A percentile compares a stretch with the other conserved stretches of the same genome.
These are phyloP conservation scores for Harpagus bidentatus DNA, from an alignment of 2,113 vertebrate genomes.

Conservation along the genomic window DNA sequence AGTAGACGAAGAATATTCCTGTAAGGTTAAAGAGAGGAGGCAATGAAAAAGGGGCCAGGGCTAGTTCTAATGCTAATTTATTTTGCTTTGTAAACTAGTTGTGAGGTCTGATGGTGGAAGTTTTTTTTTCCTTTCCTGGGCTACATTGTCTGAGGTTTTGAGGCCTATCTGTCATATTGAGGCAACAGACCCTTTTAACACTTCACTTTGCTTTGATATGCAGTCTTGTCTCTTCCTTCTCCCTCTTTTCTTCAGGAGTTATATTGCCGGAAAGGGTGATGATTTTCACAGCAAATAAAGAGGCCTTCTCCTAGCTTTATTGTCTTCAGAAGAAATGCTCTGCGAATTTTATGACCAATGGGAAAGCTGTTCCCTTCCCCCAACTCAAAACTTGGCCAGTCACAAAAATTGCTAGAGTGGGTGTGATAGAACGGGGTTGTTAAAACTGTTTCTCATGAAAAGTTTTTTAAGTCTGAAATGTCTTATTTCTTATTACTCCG, in stretches of 20 bases:
- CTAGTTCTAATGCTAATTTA: conserved; percentile 83
- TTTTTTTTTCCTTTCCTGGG: conserved; percentile 39
- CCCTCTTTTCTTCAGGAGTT: conserved; percentile 78
- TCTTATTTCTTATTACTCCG: neutral
- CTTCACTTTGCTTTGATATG: conserved; percentile 85
- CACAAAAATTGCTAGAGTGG: conserved; percentile 26
- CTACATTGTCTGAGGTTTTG: conserved; percentile 77
- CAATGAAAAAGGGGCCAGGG: neutral
- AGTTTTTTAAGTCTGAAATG: neutral
- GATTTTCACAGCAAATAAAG: conserved; percentile 87
- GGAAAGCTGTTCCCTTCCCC: conserved; percentile 44
- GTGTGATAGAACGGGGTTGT: neutral
- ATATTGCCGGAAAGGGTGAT: conserved; percentile 85
- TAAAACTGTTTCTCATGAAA: neutral
- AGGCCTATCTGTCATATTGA: conserved; percentile 85
- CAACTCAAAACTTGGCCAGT: conserved; percentile 27
- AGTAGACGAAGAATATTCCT: neutral
- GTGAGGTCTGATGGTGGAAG: conserved; percentile 66
- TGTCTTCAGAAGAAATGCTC: too few relatives aligned
- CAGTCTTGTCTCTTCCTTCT: conserved; percentile 76
- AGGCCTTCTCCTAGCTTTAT: conserved; percentile 70
- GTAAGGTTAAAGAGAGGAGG: neutral
- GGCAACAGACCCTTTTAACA: conserved; percentile 82
- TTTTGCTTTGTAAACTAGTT: conserved; percentile 80
- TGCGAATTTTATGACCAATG: too few relatives aligned